Evolutionary conservation across 2,888 invertebrate species (phyloP).

Genomic region (Apodemia hepburni): DNA sequence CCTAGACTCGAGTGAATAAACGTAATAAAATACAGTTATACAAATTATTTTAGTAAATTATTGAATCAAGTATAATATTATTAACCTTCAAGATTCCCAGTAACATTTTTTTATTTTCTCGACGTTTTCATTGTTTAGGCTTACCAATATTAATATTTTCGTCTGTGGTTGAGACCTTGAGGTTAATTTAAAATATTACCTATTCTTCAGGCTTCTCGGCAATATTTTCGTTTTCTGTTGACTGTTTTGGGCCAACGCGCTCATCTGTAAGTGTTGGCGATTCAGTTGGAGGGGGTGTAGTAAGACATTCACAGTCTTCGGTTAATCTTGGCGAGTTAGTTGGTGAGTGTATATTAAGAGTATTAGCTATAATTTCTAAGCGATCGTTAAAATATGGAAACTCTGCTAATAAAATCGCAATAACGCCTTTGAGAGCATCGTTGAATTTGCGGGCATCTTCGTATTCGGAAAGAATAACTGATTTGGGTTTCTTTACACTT

Average conservation of each 20-base stretch:
- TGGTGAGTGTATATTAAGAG: conserved; percentile 64
- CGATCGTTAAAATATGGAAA: conserved; percentile 79
- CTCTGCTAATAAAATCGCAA: conserved; percentile 79
- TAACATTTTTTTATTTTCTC: conserved; percentile 6
- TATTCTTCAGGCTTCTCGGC: conserved; percentile 45
- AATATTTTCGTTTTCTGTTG: conserved; percentile 36
- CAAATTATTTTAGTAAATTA: too few species aligned
- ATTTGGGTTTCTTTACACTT: conserved; percentile 60
- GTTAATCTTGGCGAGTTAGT: conserved; percentile 46
- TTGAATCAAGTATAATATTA: conserved; percentile 10
- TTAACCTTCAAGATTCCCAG: conserved; percentile 12
- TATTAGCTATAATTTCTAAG: conserved; percentile 62
- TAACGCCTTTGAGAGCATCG: conserved; percentile 76
- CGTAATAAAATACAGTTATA: too few species aligned
- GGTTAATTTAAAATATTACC: background rate
- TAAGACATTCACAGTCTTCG: conserved; percentile 33
- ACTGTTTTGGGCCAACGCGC: conserved; percentile 25
- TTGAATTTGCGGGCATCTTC: conserved; percentile 80
- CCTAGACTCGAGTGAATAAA: too few species aligned
- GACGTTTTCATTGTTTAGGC: too few species aligned
- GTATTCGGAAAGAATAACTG: conserved; percentile 75
- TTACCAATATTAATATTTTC: too few species aligned
- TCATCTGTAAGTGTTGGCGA: conserved; percentile 45
- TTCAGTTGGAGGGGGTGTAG: conserved; percentile 48
- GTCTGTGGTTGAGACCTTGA: too few species aligned